These are phyloP conservation scores for Goniozus legneri DNA, from an alignment of 1,140 invertebrate species.

Conservation along the genomic window DNA sequence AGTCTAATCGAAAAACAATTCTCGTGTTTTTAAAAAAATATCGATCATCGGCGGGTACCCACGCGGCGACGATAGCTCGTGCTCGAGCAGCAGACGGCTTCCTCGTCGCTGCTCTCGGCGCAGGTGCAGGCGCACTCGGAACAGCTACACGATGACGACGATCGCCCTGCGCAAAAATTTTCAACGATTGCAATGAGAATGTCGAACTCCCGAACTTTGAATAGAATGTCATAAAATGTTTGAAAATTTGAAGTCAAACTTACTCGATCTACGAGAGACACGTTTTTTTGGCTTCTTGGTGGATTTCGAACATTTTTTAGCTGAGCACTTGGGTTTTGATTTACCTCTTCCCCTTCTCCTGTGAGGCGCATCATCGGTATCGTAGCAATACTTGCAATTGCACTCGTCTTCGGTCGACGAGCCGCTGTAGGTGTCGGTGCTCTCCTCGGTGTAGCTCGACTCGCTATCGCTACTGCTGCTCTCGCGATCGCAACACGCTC, in stretches of 20 bases:
- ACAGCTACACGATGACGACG: background rate
- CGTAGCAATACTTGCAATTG: background rate
- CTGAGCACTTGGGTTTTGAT: background rate
- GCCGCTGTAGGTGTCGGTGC: background rate
- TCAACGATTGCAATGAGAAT: background rate
- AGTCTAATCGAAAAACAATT: too few species aligned
- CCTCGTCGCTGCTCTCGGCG: background rate
- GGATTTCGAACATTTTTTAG: background rate
- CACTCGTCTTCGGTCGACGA: too few species aligned
- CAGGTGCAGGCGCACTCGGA: background rate
- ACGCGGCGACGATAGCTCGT: too few species aligned
- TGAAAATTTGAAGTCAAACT: too few species aligned
- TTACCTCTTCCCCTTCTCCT: background rate
- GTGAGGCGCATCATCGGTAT: background rate
- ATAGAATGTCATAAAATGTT: background rate
- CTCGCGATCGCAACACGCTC: too few species aligned
- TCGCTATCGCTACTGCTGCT: too few species aligned
- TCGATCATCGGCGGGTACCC: too few species aligned
- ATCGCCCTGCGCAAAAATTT: background rate
- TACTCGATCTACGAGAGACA: background rate
- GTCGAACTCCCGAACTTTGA: background rate
- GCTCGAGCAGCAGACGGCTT: background rate
- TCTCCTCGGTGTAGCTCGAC: background rate
- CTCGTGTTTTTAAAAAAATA: too few species aligned
- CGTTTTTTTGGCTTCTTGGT: background rate